Evolutionary conservation across 2,113 vertebrate species (phyloP).

Genomic region (Cebidichthys violaceus): DNA sequence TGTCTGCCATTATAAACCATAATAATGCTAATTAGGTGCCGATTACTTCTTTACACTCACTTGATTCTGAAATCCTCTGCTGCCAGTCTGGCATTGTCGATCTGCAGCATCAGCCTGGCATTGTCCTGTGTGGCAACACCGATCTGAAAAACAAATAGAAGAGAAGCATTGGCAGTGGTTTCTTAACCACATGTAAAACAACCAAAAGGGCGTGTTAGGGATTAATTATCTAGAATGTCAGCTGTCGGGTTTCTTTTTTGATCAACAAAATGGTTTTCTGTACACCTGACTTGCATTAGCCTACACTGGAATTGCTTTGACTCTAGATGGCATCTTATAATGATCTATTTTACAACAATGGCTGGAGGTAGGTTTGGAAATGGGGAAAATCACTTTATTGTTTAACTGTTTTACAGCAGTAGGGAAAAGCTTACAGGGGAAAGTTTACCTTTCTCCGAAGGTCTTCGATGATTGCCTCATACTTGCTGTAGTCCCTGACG

Average conservation of each 20-base stretch:
- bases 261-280: neutral
- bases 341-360: neutral
- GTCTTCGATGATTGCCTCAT: slow-evolving; percentile 62
- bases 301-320: neutral
- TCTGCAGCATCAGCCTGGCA: slow-evolving; percentile 83
- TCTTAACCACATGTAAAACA: too few species aligned
- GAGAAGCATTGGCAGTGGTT: neutral
- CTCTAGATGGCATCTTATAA: neutral
- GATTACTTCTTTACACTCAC: slow-evolving; percentile 75
- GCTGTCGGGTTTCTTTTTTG: neutral
- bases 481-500: slow-evolving; percentile 80
- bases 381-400: too few species aligned
- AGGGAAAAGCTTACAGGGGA: neutral
- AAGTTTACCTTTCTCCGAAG: slow-evolving; percentile 78
- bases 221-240: neutral
- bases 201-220: neutral
- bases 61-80: slow-evolving; percentile 90
- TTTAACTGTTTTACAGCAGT: neutral
- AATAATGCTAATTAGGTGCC: neutral
- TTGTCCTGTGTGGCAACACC: slow-evolving; percentile 78
- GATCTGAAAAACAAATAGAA: slow-evolving; percentile 76
- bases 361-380: neutral
- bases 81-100: slow-evolving; percentile 89
- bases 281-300: neutral
- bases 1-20: neutral